Evolutionary conservation across 2,113 vertebrate species (phyloP).

Genomic region (Steatornis caripensis): DNA sequence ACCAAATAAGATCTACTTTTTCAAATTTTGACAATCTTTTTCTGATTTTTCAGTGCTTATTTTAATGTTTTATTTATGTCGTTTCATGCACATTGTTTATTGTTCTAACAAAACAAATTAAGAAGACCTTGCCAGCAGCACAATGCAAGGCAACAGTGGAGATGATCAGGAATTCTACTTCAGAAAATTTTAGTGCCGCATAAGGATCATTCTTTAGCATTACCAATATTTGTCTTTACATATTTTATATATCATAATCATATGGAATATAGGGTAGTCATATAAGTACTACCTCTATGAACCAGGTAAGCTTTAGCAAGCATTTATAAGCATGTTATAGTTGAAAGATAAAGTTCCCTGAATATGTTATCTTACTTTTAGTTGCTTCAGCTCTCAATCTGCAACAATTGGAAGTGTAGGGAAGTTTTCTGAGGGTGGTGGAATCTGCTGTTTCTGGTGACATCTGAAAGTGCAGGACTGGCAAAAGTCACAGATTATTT

Average conservation of each 20-base stretch:
- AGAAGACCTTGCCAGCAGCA: background rate
- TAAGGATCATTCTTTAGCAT: background rate
- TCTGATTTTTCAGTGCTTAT: background rate
- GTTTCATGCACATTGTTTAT: background rate
- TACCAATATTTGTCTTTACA: background rate
- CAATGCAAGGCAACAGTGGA: background rate
- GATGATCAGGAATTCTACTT: background rate
- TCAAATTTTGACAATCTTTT: background rate
- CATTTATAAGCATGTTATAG: background rate
- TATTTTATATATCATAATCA: background rate
- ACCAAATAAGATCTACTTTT: background rate
- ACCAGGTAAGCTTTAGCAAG: background rate
- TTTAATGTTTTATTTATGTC: background rate
- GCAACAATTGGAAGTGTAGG: background rate
- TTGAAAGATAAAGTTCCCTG: background rate
- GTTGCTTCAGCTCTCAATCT: background rate
- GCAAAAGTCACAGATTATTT: background rate
- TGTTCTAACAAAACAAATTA: background rate
- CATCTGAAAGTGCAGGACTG: background rate
- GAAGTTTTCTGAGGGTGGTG: background rate
- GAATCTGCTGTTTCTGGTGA: background rate
- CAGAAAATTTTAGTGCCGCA: background rate
- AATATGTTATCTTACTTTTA: background rate
- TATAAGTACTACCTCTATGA: background rate
- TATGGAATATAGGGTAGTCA: background rate